Evolutionary conservation across 2,888 invertebrate genomes (phyloP), one percentile per base, ranked within the genome.

Genomic region (Luperina nickerlii): DNA sequence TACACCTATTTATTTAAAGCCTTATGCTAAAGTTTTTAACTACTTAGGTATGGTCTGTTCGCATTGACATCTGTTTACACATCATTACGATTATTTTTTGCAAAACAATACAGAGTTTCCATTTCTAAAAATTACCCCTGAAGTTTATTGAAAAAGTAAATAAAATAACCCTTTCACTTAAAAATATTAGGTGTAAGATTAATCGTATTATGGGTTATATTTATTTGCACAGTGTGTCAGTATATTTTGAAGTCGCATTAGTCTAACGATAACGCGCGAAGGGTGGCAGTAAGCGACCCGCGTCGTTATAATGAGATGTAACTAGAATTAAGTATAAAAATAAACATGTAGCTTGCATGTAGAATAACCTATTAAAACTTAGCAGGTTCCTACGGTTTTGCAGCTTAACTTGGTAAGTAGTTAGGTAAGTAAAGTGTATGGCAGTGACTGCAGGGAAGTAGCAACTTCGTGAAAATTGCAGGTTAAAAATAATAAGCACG

Each of bases 261-360:
- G n/a, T 57, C 20, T 68, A 70, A 65, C 66, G 18, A 18, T 68
- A 70, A 65, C 66, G 18, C 57, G 48, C 63, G 51, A 57, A 78
- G 81, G 83, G 83, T 78, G 70, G 76, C 72, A 68, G 78, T 74
- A 76, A 87, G 86, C 78, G 82, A 85, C 27, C 81, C 77, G 80
- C 74, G 62, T 75, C 62, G 70, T 81, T 82, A 87, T 87, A 85
- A 88, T 81, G 78, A 90, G 80, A 83, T 87, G 80, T 79, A 82
- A 74, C 74, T 78, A 84, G 81, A 83, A 82, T 81, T 63, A 83
- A 84, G 68, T 82, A 77, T 77, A 76, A 76, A 83, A 81, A 78
- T 84, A 87, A 89, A 87, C 67, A 87, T 83, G 72, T 73, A 74
- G 74, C 80, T 74, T 68, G 72, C 63, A 68, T 66, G 76, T 51